phyloP scores from a whole-genome alignment of 2,797 vertebrate genomes.

The Takifugu ocellatus region DNA sequence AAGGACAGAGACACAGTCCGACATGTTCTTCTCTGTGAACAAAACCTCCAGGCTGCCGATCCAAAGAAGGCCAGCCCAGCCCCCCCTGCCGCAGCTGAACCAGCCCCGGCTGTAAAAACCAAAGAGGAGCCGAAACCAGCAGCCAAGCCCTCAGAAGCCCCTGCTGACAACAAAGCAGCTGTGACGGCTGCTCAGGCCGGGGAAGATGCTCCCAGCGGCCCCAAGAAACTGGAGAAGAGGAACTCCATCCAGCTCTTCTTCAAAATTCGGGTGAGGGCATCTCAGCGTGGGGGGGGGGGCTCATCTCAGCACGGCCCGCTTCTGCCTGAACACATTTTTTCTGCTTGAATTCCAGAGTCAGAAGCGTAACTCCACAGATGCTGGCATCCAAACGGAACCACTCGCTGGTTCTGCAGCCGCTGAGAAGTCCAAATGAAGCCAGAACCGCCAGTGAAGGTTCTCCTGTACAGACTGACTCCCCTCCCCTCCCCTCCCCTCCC shows the following conservation, averaged over 20 bases:
- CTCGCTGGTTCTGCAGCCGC: conserved; percentile 74
- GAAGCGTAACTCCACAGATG: conserved; percentile 86
- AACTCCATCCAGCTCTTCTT: conserved; percentile 91
- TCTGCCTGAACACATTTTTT: background rate
- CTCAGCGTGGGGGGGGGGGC: background rate
- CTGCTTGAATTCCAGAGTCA: conserved; percentile 75
- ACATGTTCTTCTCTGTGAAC: conserved; percentile 1
- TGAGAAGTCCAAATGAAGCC: conserved; percentile 89
- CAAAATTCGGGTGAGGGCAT: conserved; percentile 83
- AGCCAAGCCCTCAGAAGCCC: conserved; percentile 55
- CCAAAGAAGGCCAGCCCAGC: conserved; percentile 62
- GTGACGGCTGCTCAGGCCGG: conserved; percentile 62
- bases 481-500: conserved; percentile 13
- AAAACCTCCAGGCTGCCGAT: conserved; percentile 54
- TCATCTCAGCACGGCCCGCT: conserved; percentile 3
- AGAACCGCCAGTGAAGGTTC: conserved; percentile 36
- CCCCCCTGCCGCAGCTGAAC: conserved; percentile 45
- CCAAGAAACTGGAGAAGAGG: conserved; percentile 86
- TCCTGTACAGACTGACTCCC: conserved; percentile 42
- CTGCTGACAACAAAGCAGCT: conserved; percentile 62
- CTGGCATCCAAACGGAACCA: conserved; percentile 89
- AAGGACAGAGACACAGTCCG: too few relatives aligned
- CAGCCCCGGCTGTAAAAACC: conserved; percentile 48
- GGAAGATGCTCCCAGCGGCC: conserved; percentile 59
- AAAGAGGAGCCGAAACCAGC: conserved; percentile 74